Conservation (phyloP, 2,888 invertebrate species). For the Dusona sp. region DNA sequence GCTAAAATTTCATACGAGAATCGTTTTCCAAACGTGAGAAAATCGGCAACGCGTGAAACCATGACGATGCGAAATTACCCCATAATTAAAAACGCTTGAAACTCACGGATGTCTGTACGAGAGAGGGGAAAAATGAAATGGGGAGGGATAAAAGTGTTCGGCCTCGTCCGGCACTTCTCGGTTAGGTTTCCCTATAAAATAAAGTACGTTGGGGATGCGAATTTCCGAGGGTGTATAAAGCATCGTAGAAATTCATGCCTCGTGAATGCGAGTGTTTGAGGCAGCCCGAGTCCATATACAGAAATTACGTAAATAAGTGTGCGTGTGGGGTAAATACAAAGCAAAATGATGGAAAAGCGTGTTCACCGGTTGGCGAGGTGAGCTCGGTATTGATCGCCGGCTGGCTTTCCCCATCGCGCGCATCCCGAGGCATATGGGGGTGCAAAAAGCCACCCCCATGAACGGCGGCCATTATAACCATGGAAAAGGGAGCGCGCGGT, state of each 20-base stretch:
- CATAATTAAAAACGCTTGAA: slow-evolving; percentile 3
- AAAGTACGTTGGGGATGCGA: slow-evolving; percentile 20
- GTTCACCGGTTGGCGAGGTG: slow-evolving; percentile 40
- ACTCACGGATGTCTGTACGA: too few species aligned
- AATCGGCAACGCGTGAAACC: neutral
- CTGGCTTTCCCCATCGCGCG: slow-evolving; percentile 73
- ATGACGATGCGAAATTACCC: neutral
- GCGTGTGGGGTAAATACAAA: neutral
- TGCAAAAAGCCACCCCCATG: slow-evolving; percentile 72
- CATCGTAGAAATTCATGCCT: neutral
- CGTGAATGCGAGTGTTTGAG: neutral
- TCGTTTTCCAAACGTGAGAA: neutral
- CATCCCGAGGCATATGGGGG: slow-evolving; percentile 76
- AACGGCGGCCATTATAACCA: slow-evolving; percentile 69
- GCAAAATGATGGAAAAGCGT: slow-evolving; percentile 62
- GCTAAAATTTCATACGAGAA: neutral
- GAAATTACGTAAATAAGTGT: neutral
- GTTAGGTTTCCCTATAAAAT: slow-evolving; percentile 25
- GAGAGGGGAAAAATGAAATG: neutral
- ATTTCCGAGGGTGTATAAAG: slow-evolving; percentile 13
- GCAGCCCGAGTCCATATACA: neutral
- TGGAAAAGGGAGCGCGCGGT: slow-evolving; percentile 53
- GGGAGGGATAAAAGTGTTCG: slow-evolving; percentile 6
- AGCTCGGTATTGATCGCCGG: slow-evolving; percentile 77
- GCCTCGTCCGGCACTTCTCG: slow-evolving; percentile 15